phyloP scores from a whole-genome alignment of 2,797 vertebrate species.

The Rachycentron canadum region DNA sequence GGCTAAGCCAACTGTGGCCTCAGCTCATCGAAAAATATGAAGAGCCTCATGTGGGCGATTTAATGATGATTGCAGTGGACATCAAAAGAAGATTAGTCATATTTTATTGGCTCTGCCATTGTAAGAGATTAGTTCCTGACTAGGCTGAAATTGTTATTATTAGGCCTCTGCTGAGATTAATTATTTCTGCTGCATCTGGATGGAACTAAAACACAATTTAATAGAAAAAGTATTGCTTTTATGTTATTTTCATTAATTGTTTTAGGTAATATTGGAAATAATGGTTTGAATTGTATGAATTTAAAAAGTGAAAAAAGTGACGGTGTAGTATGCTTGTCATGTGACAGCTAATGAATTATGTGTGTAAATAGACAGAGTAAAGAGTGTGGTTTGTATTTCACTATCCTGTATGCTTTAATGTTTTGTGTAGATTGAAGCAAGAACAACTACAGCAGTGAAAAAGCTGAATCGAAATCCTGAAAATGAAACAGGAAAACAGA shows the following conservation, averaged over 20 bases:
- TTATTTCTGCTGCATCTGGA: slow-evolving; percentile 19
- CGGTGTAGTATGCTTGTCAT: not conserved
- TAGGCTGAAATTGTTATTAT: slow-evolving; percentile 41
- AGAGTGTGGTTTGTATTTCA: not conserved
- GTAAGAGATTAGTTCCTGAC: slow-evolving; percentile 46
- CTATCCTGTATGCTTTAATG: not conserved
- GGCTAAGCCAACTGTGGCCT: not conserved
- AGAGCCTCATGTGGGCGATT: slow-evolving; percentile 23
- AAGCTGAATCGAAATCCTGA: not conserved
- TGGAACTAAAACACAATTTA: slow-evolving; percentile 12
- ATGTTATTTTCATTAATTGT: not conserved
- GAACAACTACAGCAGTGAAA: too few relatives aligned
- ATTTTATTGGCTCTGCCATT: slow-evolving; percentile 43
- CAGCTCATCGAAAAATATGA: slow-evolving; percentile 17
- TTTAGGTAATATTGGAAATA: not conserved
- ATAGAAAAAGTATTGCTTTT: slow-evolving; percentile 10
- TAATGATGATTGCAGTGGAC: slow-evolving; percentile 43
- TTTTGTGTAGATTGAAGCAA: not conserved
- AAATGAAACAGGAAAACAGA: not conserved
- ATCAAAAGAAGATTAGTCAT: slow-evolving; percentile 52
- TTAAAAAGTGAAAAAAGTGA: too few relatives aligned
- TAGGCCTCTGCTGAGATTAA: slow-evolving; percentile 36
- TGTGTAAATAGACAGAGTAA: not conserved
- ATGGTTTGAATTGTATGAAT: not conserved
- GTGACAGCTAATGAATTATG: not conserved